Base-by-base conservation (phyloP, 1,140 invertebrate genomes). In the Mylabris phalerata region DNA sequence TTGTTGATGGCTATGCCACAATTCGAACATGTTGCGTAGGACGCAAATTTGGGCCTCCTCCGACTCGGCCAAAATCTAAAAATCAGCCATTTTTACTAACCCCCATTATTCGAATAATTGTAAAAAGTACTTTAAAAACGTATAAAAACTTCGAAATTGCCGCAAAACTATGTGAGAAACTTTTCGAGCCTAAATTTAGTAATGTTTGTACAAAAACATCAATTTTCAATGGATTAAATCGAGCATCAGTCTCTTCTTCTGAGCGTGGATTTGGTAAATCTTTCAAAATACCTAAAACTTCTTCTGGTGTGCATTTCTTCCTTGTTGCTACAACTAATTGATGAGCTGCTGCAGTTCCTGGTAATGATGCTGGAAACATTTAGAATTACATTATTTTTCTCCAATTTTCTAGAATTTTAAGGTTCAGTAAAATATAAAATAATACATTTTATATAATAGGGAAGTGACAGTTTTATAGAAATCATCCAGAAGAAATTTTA, bases 11-110 rank as follows among this genome's bases (percentile, higher is more conserved):
- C 88, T 84, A 64, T 85, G 84, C 96, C 96, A 99, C 0, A 98
- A 79, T 67, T 95, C 92, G 78, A 88, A 96, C 70, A 98, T 86
- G 73, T 95, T 95, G 63, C 90, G 84, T 47, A 99, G 77, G 47
- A 99, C 87, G 71, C 91, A 93, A 42, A 98, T 90, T 71, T 99
- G 96, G 0, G 92, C 93, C 74, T 98, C 95, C 75, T 98, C 95
- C 1, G 89, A 89, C 71, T 94, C 92, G 1, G 89, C 91, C 50
- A 98, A 75, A 9, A 87, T 86, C 86, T 55, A 55, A 50, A 41
- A 50, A 41, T 40, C 1, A 2, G 10, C 9, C 5, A 42, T 42
- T 42, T 42, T 42, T 19, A 19, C 19, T 19, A 19, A 19, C 19
- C 32, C 7, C 7, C 32, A 32, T 42, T 42, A 11, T 7, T 42